Percentiles rank a stretch among this genome's conserved stretches.
These are phyloP conservation scores for Ammospiza nelsoni DNA, from an alignment of 2,113 vertebrate species.

Conservation along the genomic window DNA sequence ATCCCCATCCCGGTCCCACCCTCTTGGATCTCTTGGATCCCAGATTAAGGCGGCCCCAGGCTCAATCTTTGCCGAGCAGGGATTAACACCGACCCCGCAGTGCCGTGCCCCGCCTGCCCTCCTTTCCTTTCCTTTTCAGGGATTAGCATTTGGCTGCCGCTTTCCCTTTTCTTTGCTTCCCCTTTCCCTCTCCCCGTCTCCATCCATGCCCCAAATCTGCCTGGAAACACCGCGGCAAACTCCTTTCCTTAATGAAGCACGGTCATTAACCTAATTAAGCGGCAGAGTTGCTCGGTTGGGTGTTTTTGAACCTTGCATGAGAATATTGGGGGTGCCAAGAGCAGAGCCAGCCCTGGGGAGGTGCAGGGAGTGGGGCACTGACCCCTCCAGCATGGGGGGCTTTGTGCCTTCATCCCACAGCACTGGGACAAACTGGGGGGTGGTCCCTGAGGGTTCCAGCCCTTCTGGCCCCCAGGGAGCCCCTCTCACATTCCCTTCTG, in stretches of 20 bases:
- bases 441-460: accelerated
- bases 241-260: background rate
- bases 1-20: accelerated
- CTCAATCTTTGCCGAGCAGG: background rate
- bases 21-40: background rate
- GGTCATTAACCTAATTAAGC: constrained; percentile 30
- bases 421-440: background rate
- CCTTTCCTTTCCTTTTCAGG: background rate
- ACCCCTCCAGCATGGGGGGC: accelerated
- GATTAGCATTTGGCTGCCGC: background rate
- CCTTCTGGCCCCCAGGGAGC: background rate
- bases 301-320: background rate
- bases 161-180: background rate
- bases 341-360: background rate
- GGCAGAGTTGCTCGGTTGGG: background rate
- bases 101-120: background rate
- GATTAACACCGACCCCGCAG: background rate
- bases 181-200: background rate
- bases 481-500: accelerated
- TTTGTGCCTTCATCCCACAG: background rate
- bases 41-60: background rate
- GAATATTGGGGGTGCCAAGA: accelerated
- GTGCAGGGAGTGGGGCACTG: accelerated
- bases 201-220: background rate
- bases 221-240: background rate